Conservation (phyloP, 2,888 invertebrate genomes). For the Xestia xanthographa region DNA sequence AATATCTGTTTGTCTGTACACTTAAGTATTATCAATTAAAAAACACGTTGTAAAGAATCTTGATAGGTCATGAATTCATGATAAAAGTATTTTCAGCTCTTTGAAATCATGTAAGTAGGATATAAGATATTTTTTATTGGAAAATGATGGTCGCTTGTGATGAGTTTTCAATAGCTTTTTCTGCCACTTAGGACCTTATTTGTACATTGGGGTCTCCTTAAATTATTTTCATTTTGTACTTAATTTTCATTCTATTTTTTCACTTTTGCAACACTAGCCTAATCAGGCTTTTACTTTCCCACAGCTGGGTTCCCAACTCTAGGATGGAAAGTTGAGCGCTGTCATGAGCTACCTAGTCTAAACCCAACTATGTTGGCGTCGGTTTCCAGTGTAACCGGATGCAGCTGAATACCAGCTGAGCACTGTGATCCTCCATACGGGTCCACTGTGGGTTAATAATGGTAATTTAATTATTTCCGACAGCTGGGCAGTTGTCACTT, state of each 20-base stretch:
- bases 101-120: background rate
- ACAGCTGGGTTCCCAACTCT: background rate
- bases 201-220: background rate
- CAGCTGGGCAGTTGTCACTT: background rate
- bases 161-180: background rate
- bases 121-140: background rate
- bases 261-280: background rate
- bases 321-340: background rate
- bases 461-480: background rate
- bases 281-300: background rate
- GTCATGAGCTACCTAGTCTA: no score
- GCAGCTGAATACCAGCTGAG: background rate
- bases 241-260: background rate
- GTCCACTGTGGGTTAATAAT: no score
- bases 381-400: no score
- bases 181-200: background rate
- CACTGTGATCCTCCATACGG: background rate
- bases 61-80: background rate
- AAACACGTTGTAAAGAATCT: background rate
- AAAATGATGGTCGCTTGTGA: background rate
- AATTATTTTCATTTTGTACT: background rate
- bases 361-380: no score
- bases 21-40: background rate
- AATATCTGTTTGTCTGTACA: constrained; percentile 22
- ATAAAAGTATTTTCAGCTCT: background rate